A percentile compares a stretch with the other conserved stretches of the same genome.
These are phyloP conservation scores for Contarinia nasturtii DNA, from an alignment of 1,140 invertebrate genomes.

Conservation along the genomic window DNA sequence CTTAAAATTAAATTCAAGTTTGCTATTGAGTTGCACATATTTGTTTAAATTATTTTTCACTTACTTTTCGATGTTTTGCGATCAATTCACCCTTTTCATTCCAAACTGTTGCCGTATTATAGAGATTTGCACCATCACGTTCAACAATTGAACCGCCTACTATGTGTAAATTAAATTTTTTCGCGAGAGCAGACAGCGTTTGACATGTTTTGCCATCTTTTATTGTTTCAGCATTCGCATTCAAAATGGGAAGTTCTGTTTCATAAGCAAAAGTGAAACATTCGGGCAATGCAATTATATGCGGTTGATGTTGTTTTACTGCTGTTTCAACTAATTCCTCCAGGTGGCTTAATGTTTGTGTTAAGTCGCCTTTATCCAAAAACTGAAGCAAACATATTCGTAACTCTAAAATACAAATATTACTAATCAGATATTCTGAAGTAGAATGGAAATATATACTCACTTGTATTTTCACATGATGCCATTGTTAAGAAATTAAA, in stretches of 20 bases:
- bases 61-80: constrained; percentile 51
- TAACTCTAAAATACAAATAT: not conserved
- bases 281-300: constrained; percentile 69
- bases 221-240: constrained; percentile 43
- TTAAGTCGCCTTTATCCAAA: not conserved
- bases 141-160: constrained; percentile 86
- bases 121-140: constrained; percentile 37
- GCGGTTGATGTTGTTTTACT: constrained; percentile 44
- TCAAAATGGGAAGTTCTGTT: not conserved
- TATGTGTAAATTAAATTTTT: constrained; percentile 57
- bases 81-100: constrained; percentile 55
- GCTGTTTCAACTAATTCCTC: constrained; percentile 36
- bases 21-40: too few relatives aligned
- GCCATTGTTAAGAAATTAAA: too few relatives aligned
- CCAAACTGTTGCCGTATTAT: constrained; percentile 86
- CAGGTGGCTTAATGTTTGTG: not conserved
- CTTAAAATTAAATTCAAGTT: constrained; percentile 24
- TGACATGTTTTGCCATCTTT: constrained; percentile 52
- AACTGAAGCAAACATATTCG: not conserved
- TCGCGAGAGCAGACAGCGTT: constrained; percentile 53
- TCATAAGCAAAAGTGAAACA: constrained; percentile 57
- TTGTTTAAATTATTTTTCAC: too few relatives aligned
- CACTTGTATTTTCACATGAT: too few relatives aligned
- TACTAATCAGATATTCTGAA: too few relatives aligned
- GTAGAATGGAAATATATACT: too few relatives aligned